Evolutionary conservation across 1,140 invertebrate species (phyloP).

Genomic region (Bombus terrestris): DNA sequence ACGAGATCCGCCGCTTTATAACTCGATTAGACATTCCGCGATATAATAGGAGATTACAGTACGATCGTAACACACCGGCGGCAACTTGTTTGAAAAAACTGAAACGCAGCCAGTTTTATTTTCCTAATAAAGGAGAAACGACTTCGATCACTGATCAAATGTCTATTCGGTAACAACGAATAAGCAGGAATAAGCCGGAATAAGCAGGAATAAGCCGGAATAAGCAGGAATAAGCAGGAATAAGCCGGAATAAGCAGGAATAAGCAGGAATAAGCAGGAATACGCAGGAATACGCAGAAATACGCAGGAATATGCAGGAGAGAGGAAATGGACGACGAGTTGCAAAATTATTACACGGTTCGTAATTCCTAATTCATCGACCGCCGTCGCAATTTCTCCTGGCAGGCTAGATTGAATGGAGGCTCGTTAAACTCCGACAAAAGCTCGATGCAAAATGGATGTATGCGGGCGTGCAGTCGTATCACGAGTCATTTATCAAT

Average conservation of each 20-base stretch:
- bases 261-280: neutral
- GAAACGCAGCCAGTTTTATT: too few species aligned
- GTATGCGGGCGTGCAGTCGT: neutral
- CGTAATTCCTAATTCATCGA: constrained; percentile 16
- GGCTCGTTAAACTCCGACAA: constrained; percentile 39
- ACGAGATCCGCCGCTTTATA: too few species aligned
- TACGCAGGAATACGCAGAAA: neutral
- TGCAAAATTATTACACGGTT: neutral
- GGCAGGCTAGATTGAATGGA: neutral
- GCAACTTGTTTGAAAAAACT: too few species aligned
- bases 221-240: neutral
- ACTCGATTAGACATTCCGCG: too few species aligned
- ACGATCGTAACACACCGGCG: too few species aligned
- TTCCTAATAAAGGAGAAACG: too few species aligned
- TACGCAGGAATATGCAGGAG: neutral
- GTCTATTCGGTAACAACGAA: neutral
- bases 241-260: neutral
- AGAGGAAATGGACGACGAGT: neutral
- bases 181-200: neutral
- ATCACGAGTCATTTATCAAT: constrained; percentile 44
- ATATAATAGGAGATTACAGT: too few species aligned
- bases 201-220: too few species aligned
- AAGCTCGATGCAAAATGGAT: constrained; percentile 16
- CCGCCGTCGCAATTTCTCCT: neutral
- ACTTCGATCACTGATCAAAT: neutral